phyloP scores from a whole-genome alignment of 35 echinoderm and acorn worm species.

The Ptychodera flava region DNA sequence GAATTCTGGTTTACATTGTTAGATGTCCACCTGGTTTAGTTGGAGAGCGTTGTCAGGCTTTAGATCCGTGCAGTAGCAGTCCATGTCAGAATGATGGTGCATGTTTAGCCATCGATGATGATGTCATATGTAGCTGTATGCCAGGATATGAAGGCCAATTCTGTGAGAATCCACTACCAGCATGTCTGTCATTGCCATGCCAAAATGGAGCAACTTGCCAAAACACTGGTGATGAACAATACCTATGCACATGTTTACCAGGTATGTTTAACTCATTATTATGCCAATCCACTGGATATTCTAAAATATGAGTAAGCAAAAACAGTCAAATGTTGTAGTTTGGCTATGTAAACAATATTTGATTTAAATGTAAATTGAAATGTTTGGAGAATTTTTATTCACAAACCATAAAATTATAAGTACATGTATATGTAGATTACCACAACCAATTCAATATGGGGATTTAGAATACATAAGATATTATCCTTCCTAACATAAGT shows the following conservation, averaged over 20 bases:
- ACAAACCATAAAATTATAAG: too few relatives aligned
- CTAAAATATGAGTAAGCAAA: too few relatives aligned
- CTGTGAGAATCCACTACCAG: constrained; percentile 29
- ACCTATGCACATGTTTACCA: not conserved
- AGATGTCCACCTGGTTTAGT: constrained; percentile 71
- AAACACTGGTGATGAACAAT: not conserved
- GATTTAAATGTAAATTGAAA: too few relatives aligned
- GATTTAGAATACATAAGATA: too few relatives aligned
- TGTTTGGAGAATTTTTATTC: too few relatives aligned
- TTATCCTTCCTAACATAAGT: too few relatives aligned
- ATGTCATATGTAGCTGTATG: constrained; percentile 29
- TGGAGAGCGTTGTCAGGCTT: constrained; percentile 42
- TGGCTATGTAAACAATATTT: too few relatives aligned
- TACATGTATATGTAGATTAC: too few relatives aligned
- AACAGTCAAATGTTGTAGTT: too few relatives aligned
- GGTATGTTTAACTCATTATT: not conserved
- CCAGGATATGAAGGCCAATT: constrained; percentile 55
- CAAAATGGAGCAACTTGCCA: not conserved
- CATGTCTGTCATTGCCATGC: constrained; percentile 30
- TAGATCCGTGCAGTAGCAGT: constrained; percentile 32
- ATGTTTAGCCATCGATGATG: constrained; percentile 13
- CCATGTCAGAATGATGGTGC: constrained; percentile 52
- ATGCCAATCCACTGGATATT: too few relatives aligned
- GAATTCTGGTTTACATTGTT: too few relatives aligned
- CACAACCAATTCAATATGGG: too few relatives aligned